Evolutionary conservation across 2,113 vertebrate genomes (phyloP).

Genomic region (Tragelaphus buxtoni): DNA sequence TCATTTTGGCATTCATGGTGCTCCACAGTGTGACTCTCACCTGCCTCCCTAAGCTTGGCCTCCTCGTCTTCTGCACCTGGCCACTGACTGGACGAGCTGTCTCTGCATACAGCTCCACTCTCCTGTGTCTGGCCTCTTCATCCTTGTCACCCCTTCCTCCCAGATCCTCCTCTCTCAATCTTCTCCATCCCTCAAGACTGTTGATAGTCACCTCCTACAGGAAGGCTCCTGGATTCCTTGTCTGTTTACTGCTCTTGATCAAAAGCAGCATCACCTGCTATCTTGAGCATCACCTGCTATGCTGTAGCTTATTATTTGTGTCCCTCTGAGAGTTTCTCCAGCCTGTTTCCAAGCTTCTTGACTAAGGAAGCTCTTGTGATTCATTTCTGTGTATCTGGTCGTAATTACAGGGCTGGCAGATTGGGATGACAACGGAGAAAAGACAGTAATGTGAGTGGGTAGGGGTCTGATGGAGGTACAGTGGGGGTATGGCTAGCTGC

Average conservation of each 20-base stretch:
- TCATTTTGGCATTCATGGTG: no score
- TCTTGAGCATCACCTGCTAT: no score
- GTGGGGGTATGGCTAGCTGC: neutral
- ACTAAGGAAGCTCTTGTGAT: neutral
- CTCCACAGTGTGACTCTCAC: neutral
- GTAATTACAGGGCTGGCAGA: neutral
- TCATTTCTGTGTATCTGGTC: neutral
- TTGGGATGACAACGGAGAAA: neutral
- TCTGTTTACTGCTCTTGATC: neutral
- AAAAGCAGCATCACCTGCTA: neutral
- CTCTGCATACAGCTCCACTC: no score
- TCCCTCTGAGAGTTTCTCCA: neutral
- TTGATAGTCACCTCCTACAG: neutral
- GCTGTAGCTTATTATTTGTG: neutral
- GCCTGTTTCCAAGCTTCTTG: neutral
- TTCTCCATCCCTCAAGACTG: neutral
- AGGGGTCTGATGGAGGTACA: neutral
- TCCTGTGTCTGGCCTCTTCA: neutral
- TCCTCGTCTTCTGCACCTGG: neutral
- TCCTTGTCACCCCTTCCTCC: neutral
- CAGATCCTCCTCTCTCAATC: neutral
- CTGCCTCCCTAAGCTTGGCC: neutral
- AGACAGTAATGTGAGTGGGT: neutral
- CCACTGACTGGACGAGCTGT: neutral
- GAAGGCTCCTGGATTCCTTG: neutral